phyloP scores from a whole-genome alignment of 2,113 vertebrate genomes.

The Gorsachius goisagi region DNA sequence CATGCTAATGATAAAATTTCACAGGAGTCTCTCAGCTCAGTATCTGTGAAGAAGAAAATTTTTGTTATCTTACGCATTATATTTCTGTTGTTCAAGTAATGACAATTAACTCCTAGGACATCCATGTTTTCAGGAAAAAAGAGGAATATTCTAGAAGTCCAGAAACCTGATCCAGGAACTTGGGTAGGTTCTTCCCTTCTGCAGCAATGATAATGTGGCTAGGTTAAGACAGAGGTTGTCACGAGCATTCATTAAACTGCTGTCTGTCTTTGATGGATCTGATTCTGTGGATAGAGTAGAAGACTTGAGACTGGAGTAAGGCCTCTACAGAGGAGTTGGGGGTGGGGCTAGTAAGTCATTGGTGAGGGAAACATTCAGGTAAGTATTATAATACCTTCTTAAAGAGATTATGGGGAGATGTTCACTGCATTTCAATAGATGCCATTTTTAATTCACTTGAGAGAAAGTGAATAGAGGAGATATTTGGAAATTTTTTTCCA shows the following conservation, averaged over 20 bases:
- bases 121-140: not conserved
- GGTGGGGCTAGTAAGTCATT: not conserved
- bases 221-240: not conserved
- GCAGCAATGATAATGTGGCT: not conserved
- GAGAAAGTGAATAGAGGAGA: not conserved
- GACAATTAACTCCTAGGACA: not conserved
- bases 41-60: not conserved
- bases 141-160: not conserved
- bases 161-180: not conserved
- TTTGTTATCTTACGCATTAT: not conserved
- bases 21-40: not conserved
- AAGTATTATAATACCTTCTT: constrained; percentile 34
- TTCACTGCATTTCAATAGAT: constrained; percentile 18
- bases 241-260: not conserved
- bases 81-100: not conserved
- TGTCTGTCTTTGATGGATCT: not conserved
- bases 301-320: not conserved
- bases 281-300: not conserved
- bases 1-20: not conserved
- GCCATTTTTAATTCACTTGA: not conserved
- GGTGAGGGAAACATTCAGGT: constrained; percentile 25
- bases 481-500: not conserved
- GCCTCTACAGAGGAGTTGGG: not conserved
- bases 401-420: not conserved
- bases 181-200: not conserved